Base-by-base conservation (phyloP, 2,797 vertebrate species). In the Tokudaia tokunoshimensis region DNA sequence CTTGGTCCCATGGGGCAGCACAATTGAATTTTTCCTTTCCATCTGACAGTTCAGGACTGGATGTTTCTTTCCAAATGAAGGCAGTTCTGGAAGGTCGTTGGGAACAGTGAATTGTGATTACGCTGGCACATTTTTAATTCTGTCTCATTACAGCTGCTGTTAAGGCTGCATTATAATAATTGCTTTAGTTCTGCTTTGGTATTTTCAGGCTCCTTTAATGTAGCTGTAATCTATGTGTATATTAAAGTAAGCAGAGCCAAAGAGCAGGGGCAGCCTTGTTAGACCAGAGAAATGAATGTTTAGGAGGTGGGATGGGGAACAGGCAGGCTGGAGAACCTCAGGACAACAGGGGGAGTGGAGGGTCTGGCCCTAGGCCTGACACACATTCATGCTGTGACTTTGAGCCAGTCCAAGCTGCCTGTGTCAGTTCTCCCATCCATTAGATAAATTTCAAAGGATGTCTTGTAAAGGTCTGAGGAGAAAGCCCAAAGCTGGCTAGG, bases 121-220 rank as follows among this genome's bases (percentile, higher is more conserved):
- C 93, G 96, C 97, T 97, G 98, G 97, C 97, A 97, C 97, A 96
- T 98, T 98, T 98, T 98, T 98, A 98, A 98, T 98, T 98, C 98
- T 97, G 65, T 98, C 98, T 98, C 98, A 98, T 99, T 98, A 98
- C 96, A 97, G 98, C 96, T 97, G 97, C 98, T 98, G 98, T 98
- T 98, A 98, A 98, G 98, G 96, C 97, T 96, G 79, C 96, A 98
- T 98, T 98, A 98, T 98, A 98, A 98, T 98, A 98, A 99, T 98
- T 98, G 98, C 98, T 98, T 98, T 98, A 98, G 98, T 98, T 98
- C 98, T 99, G 98, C 98, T 98, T 97, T 3, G 97, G 98, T 98
- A 97, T 98, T 98, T 98, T 97, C 76, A 96, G 97, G 97, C 96
- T 98, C 93, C 97, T 88, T 98, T 98, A 98, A 98, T 97, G 98